A percentile compares a stretch with the other conserved stretches of the same genome.
These are phyloP conservation scores for Teleogryllus oceanicus DNA, from an alignment of 2,888 invertebrate species.

Conservation along the genomic window DNA sequence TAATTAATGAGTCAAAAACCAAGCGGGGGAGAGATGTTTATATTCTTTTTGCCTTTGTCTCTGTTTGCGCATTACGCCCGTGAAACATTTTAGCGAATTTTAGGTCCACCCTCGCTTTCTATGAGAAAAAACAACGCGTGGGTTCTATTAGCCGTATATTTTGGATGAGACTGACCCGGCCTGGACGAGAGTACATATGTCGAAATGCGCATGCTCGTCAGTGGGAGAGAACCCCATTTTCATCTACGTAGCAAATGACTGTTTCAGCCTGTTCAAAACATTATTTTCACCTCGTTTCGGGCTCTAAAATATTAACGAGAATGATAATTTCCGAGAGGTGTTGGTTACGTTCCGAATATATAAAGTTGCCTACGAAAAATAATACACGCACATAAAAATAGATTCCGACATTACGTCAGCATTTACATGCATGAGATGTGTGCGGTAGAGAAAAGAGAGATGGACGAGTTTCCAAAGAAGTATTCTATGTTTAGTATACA, in stretches of 20 bases:
- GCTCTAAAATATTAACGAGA: background rate
- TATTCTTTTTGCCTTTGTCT: background rate
- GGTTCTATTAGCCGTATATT: no score
- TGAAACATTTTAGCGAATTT: background rate
- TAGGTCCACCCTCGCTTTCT: background rate
- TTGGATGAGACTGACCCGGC: background rate
- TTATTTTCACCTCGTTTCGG: background rate
- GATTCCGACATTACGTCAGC: no score
- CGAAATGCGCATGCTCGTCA: background rate
- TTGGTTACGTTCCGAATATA: no score
- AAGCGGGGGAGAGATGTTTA: background rate
- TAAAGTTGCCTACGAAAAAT: no score
- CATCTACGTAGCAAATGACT: background rate
- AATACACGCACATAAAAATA: no score
- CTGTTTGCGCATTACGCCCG: background rate
- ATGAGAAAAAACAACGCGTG: background rate
- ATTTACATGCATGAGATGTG: no score
- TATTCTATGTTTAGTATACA: no score
- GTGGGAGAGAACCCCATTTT: background rate
- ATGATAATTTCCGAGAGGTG: background rate
- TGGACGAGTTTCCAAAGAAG: no score
- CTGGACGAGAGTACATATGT: background rate
- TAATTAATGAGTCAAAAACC: background rate
- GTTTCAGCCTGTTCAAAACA: background rate
- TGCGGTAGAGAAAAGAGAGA: no score